These are phyloP conservation scores for Hylia prasina DNA, from an alignment of 2,113 vertebrate species.

Conservation along the genomic window DNA sequence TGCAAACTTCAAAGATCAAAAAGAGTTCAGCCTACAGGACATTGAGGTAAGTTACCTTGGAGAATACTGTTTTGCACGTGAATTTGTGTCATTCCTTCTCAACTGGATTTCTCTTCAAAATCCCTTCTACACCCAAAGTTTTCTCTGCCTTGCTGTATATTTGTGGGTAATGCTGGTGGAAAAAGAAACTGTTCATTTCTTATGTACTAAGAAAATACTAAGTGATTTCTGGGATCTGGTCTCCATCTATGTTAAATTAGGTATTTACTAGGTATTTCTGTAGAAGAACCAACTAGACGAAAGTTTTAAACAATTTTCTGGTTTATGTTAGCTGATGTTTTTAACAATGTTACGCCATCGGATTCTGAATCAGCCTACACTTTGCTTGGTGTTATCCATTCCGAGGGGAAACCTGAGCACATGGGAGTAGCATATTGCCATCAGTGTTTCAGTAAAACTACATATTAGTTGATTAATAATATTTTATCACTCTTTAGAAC, in stretches of 20 bases:
- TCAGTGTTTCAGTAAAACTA: neutral
- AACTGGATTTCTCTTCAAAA: neutral
- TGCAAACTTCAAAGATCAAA: conserved; percentile 96
- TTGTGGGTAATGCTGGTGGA: neutral
- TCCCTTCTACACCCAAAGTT: neutral
- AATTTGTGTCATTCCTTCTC: neutral
- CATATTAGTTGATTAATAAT: fast-evolving
- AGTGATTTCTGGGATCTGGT: neutral
- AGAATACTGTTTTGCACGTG: neutral
- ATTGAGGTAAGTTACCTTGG: conserved; percentile 82
- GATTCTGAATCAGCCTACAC: neutral
- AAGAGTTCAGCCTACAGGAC: conserved; percentile 97
- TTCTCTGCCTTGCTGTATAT: neutral
- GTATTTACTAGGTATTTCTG: neutral
- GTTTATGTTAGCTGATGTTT: neutral
- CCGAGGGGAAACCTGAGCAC: neutral
- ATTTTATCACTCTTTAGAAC: neutral
- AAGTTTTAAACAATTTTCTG: neutral
- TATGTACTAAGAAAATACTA: neutral
- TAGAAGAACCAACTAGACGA: neutral
- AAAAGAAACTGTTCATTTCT: neutral
- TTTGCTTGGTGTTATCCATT: neutral
- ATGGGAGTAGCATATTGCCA: neutral
- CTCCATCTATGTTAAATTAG: neutral
- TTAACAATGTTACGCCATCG: fast-evolving